Base-by-base conservation (phyloP, 2,113 vertebrate species). In the Prunella fulvescens region DNA sequence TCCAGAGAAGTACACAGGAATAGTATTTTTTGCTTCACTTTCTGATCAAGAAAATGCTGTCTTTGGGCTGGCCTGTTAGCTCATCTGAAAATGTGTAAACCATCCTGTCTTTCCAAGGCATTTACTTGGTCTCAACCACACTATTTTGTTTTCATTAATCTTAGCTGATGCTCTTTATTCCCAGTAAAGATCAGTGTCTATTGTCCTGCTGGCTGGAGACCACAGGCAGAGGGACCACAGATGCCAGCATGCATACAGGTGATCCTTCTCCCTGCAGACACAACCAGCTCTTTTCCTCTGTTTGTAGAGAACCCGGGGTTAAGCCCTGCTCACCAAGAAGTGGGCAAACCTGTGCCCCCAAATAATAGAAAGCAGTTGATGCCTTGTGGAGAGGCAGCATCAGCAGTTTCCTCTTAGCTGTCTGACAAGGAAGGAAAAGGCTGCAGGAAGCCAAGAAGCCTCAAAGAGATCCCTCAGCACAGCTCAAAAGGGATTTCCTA, bases 401-500 rank as follows among this genome's bases (percentile, higher is more conserved):
- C 56, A 91, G 73, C 48, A 87, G 81, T 78, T 81, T 73, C 44
- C 61, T 67, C 65, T 91, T 50, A 64, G 87, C 61, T 76, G 44
- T 47, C 42, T 90, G 51, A 81, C 11, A 22, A 19, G 28, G 37
- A 65, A 95, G 74, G 81, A 85, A 82, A 82, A 81, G 66, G 60
- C 81, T 90, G 73, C n/a, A 86, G 81, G 80, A 83, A 90, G 65
- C 70, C 84, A 88, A 79, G 73, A 81, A 87, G 78, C 73, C 92
- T 94, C 85, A 72, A 76, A 93, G 81, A 39, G 85, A 92, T 93
- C 86, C 81, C 88, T 94, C 71, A 95, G 57, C 58, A 45, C 45
- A 65, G 62, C 62, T 86, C 74, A 60, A 6, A 67, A 87, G 90
- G 74, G 79, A 39, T 94, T 96, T 96, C 85, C 88, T 37, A 10